Conservation (phyloP, 64 coral and sea anemone species). For the Actinia equina region DNA sequence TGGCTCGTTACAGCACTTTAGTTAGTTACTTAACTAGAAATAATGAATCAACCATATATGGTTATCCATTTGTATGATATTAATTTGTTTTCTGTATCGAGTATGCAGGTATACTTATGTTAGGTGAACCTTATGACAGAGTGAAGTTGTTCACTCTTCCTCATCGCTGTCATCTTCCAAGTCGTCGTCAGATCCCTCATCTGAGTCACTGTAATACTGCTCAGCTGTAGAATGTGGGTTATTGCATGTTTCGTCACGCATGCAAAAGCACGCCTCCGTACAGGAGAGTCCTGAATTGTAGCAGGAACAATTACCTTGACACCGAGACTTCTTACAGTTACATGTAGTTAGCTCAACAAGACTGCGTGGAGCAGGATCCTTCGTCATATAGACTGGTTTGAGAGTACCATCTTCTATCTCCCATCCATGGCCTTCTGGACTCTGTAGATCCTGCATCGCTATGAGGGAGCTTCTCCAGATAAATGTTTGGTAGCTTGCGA, state of each 20-base stretch:
- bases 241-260: conserved; percentile 34
- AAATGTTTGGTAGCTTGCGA: not conserved
- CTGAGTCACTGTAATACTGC: conserved; percentile 16
- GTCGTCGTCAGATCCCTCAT: conserved; percentile 16
- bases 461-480: conserved; percentile 19
- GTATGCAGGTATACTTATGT: conserved; percentile 4
- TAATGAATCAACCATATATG: no score
- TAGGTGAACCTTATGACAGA: not conserved
- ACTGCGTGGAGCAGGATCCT: conserved; percentile 29
- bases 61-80: no score
- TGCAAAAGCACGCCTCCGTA: conserved; percentile 21
- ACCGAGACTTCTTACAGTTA: conserved; percentile 17
- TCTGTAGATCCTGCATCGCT: conserved; percentile 16
- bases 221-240: conserved; percentile 15
- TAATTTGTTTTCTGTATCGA: not conserved
- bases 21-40: no score
- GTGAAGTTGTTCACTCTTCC: not conserved
- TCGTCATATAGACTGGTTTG: conserved; percentile 42
- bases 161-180: conserved; percentile 16
- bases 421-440: conserved; percentile 44
- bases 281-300: conserved; percentile 26
- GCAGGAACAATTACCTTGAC: conserved; percentile 20
- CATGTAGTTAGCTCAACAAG: conserved; percentile 55
- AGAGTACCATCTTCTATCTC: conserved; percentile 15
- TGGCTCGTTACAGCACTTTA: no score